Conservation (phyloP, 2,797 vertebrate genomes). For the Rallus crepitans region DNA sequence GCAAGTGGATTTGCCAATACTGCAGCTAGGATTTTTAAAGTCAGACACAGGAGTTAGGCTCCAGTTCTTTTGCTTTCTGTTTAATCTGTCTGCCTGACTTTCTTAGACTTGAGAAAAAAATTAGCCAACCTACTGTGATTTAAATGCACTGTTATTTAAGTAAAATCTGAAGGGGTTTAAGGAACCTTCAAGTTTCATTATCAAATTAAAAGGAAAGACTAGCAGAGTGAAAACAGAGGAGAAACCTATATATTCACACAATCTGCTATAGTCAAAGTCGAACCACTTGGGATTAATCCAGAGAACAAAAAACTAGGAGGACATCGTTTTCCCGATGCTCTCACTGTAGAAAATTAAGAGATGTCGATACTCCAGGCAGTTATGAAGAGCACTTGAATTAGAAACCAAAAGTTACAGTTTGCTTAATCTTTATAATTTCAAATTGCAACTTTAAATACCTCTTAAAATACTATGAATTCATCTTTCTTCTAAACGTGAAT, state of each 20-base stretch:
- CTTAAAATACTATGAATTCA: neutral
- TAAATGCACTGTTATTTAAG: neutral
- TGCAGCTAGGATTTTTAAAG: neutral
- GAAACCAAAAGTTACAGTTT: neutral
- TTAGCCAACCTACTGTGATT: neutral
- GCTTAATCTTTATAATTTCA: neutral
- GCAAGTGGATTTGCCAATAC: neutral
- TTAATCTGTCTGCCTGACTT: neutral
- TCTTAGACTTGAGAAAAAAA: neutral
- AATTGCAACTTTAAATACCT: neutral
- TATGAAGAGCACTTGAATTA: neutral
- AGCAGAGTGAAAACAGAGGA: neutral
- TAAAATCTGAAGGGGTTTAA: neutral
- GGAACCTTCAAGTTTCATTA: neutral
- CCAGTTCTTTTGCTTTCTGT: neutral
- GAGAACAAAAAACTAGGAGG: neutral
- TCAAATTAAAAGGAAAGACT: neutral
- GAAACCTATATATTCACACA: neutral
- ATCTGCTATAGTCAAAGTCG: neutral
- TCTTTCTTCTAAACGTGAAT: neutral
- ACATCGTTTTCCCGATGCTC: neutral
- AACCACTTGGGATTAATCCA: neutral
- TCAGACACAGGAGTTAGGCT: neutral
- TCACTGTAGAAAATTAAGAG: neutral
- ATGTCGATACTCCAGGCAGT: neutral